Percentiles rank a stretch among this genome's conserved stretches.
These are phyloP conservation scores for Drosophila emarginata DNA, from an alignment of 2,888 invertebrate genomes.

Conservation along the genomic window DNA sequence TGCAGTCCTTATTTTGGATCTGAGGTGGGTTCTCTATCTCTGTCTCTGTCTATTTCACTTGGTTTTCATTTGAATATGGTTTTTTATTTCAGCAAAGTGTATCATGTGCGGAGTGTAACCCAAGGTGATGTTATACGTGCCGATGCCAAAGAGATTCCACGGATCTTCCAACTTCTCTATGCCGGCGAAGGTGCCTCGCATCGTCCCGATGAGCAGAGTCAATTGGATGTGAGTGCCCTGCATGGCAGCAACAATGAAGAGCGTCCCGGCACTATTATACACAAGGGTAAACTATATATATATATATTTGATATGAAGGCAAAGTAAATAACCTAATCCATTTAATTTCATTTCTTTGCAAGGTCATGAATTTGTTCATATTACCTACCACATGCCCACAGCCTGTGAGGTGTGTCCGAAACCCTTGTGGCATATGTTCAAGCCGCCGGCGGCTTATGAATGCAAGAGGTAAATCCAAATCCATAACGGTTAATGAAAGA, in stretches of 20 bases:
- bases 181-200: slow-evolving; percentile 98
- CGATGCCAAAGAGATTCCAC: slow-evolving; percentile 99
- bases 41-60: not conserved
- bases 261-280: slow-evolving; percentile 81
- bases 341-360: not conserved
- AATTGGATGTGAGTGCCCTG: slow-evolving; percentile 84
- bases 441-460: slow-evolving; percentile 98
- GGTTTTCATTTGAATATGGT: not conserved
- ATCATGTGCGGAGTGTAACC: slow-evolving; percentile 98
- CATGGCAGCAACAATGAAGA: slow-evolving; percentile 82
- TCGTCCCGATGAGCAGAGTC: slow-evolving; percentile 88
- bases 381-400: slow-evolving; percentile 98
- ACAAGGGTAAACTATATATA: slow-evolving; percentile 78
- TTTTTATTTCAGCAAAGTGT: slow-evolving; percentile 90
- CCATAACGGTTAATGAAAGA: not conserved
- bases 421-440: slow-evolving; percentile 98
- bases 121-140: slow-evolving; percentile 99
- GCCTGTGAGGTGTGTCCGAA: slow-evolving; percentile 98
- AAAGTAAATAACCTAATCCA: too few species aligned
- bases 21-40: slow-evolving; percentile 87
- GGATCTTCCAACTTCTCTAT: slow-evolving; percentile 98
- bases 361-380: slow-evolving; percentile 96
- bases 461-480: slow-evolving; percentile 87
- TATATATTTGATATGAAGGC: too few species aligned
- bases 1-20: slow-evolving; percentile 96